Evolutionary conservation across 2,113 vertebrate genomes (phyloP), one percentile per base, ranked within the genome.

Genomic region (Rhinolophus ferrumequinum): DNA sequence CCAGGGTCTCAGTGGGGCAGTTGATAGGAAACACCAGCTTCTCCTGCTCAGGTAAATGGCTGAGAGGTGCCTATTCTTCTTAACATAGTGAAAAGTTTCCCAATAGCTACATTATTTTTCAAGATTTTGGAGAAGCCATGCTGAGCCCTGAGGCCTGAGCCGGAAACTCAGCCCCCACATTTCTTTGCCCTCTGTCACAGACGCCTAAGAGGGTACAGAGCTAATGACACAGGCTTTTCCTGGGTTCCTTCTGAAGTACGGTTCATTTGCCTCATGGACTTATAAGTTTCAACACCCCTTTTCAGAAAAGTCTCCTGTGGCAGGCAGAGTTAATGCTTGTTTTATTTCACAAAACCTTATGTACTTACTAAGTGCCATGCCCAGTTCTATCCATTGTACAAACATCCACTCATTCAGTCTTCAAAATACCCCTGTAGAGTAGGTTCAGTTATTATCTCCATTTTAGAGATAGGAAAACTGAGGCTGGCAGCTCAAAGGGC

Each of bases 381-480:
- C 33, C 28, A 56, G 13, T 81, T 80, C 47, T n/a, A 67, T 72
- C 28, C n/a, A 82, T 58, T 73, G 75, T 92, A 60, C 19, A 80
- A 60, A 84, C 54, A 38, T 44, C 41, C 83, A 56, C 22, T 70
- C n/a, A 15, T 54, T 90, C 47, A 69, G 21, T 90, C 30, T 21
- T 75, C 47, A 15, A 33, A 64, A 30, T 9, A 44, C 44, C 2
- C 38, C 18, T 54, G 4, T 54, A n/a, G 14, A 13, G 1, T n/a
- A 84, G 14, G n/a, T 73, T 82, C 35, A 85, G 0, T 62, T 35
- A 81, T 86, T 28, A 38, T 67, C 24, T 38, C 47, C 33, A 83
- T 85, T 93, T 73, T 83, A 82, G 8, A 85, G 72, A 35, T 19
- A 67, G 28, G n/a, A 16, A 97, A 93, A 66, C 18, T 35, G 86